Conservation (phyloP, 1,140 invertebrate genomes). For the Paraescarpia echinospica region DNA sequence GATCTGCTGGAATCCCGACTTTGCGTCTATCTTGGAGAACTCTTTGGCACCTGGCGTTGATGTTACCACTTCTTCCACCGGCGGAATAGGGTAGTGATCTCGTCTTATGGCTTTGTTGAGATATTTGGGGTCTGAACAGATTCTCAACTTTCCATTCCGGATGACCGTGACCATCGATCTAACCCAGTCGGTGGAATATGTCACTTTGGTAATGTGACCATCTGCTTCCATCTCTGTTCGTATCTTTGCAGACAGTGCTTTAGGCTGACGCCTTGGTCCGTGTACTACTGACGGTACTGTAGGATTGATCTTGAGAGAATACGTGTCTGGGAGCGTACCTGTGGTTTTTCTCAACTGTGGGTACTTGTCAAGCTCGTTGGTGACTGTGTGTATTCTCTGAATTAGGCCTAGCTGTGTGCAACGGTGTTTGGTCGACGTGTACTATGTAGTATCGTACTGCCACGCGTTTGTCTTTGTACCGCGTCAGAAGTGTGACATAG, state of each 20-base stretch:
- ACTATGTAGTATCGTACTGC: background rate
- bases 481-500: no score
- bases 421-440: background rate
- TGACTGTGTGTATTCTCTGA: background rate
- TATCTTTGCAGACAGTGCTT: slow-evolving; percentile 16
- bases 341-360: slow-evolving; percentile 23
- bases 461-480: no score
- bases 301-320: slow-evolving; percentile 26
- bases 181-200: no score
- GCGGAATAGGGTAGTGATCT: no score
- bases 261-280: slow-evolving; percentile 22
- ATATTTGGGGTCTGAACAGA: no score
- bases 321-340: slow-evolving; percentile 21
- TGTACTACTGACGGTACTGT: slow-evolving; percentile 27
- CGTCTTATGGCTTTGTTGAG: no score
- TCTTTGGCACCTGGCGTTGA: no score
- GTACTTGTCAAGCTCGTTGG: slow-evolving; percentile 24
- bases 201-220: slow-evolving; percentile 7
- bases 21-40: no score
- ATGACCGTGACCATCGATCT: no score
- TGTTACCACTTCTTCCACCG: no score
- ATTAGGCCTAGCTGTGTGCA: background rate
- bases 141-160: no score
- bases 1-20: no score
- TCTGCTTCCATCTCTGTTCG: slow-evolving; percentile 20